phyloP scores from a whole-genome alignment of 2,797 vertebrate genomes.

The Dryobates pubescens region DNA sequence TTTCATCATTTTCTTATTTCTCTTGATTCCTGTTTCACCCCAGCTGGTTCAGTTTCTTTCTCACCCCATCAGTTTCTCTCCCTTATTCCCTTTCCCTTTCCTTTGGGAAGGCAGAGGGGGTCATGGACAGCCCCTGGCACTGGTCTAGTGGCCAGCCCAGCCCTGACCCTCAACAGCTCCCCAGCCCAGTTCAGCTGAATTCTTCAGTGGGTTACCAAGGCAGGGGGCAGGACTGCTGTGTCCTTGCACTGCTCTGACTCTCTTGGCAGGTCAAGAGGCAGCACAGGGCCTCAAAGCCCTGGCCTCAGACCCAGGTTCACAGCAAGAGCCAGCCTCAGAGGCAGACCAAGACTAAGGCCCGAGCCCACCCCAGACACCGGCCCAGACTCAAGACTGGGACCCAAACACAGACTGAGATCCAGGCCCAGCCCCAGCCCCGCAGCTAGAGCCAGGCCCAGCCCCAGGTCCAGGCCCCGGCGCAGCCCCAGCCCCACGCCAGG shows the following conservation, averaged over 20 bases:
- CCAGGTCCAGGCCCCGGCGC: too few species aligned
- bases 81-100: neutral
- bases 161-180: neutral
- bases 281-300: neutral
- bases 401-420: too few species aligned
- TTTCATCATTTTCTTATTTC: too few species aligned
- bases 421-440: too few species aligned
- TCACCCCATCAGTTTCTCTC: neutral
- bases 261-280: fast-evolving
- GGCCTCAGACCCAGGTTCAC: too few species aligned
- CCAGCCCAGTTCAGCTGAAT: fast-evolving
- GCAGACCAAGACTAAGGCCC: too few species aligned
- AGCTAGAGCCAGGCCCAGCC: too few species aligned
- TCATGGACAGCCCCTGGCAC: too few species aligned
- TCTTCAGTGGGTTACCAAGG: fast-evolving
- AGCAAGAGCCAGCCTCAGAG: too few species aligned
- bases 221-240: fast-evolving
- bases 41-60: neutral
- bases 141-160: neutral
- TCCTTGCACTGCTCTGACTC: fast-evolving
- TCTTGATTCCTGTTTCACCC: neutral
- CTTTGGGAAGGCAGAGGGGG: neutral
- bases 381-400: too few species aligned
- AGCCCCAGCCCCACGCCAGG: too few species aligned
- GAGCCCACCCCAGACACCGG: too few species aligned